These are phyloP conservation scores for Luperina testacea DNA, from an alignment of 2,888 invertebrate species.

Conservation along the genomic window DNA sequence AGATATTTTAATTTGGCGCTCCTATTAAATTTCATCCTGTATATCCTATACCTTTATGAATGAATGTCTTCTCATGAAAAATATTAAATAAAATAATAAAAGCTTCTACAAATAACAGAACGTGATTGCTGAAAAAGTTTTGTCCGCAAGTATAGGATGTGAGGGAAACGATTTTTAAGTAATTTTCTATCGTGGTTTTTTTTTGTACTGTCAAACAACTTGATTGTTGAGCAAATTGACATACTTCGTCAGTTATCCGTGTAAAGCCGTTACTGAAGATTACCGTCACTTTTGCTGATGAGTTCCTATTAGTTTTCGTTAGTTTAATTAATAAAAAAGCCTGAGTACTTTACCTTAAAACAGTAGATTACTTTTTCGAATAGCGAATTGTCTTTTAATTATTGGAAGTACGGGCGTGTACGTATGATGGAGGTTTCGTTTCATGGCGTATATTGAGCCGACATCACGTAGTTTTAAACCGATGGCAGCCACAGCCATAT, in stretches of 20 bases:
- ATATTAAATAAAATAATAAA: not conserved
- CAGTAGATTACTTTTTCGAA: not conserved
- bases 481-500: constrained; percentile 41
- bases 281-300: not conserved
- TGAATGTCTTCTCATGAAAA: not conserved
- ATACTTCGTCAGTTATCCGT: not conserved
- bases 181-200: not conserved
- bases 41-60: not conserved
- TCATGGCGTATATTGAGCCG: constrained; percentile 23
- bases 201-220: not conserved
- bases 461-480: constrained; percentile 51
- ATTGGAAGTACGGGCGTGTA: constrained; percentile 12
- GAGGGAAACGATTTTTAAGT: constrained; percentile 14
- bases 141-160: not conserved
- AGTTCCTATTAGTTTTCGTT: not conserved
- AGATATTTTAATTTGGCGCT: too few species aligned
- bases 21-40: too few species aligned
- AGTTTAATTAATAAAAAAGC: not conserved
- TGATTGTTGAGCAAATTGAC: not conserved
- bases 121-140: constrained; percentile 22
- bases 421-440: not conserved
- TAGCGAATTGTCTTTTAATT: constrained; percentile 12
- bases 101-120: constrained; percentile 23
- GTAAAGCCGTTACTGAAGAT: not conserved
- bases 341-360: not conserved